Evolutionary conservation across 2,888 invertebrate species (phyloP).

Genomic region (Euzophera pinguis): DNA sequence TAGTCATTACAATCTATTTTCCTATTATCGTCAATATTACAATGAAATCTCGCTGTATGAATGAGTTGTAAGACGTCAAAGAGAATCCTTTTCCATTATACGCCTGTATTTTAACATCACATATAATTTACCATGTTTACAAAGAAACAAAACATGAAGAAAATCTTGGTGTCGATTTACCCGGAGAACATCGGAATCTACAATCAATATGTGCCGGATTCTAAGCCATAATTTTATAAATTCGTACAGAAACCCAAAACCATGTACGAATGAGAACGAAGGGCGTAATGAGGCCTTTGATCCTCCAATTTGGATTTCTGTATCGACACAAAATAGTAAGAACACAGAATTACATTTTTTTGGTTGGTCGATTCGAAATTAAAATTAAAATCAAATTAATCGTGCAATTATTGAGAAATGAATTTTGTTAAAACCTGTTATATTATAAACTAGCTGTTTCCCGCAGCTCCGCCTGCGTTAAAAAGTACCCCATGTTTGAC

Average conservation of each 20-base stretch:
- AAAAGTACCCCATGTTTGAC: too few species aligned
- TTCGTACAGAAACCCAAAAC: slow-evolving; percentile 11
- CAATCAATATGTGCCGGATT: not conserved
- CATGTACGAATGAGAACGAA: not conserved
- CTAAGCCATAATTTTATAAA: not conserved
- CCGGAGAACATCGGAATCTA: not conserved
- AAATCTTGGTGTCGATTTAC: not conserved
- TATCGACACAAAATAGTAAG: not conserved
- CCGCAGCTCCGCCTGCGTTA: too few species aligned
- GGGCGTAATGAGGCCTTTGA: slow-evolving; percentile 3
- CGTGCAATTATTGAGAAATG: too few species aligned
- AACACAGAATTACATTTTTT: not conserved
- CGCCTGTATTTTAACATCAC: not conserved
- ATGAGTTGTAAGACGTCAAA: too few species aligned
- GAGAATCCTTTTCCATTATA: too few species aligned
- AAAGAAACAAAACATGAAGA: not conserved
- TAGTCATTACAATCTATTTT: too few species aligned
- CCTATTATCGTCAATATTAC: too few species aligned
- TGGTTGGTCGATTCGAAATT: too few species aligned
- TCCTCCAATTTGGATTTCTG: slow-evolving; percentile 6
- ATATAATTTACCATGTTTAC: not conserved
- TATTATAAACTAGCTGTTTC: too few species aligned
- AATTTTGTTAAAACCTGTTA: too few species aligned
- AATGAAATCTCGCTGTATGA: too few species aligned
- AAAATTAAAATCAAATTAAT: too few species aligned